phyloP scores from a whole-genome alignment of 2,888 invertebrate genomes.

The Apantesis nais region DNA sequence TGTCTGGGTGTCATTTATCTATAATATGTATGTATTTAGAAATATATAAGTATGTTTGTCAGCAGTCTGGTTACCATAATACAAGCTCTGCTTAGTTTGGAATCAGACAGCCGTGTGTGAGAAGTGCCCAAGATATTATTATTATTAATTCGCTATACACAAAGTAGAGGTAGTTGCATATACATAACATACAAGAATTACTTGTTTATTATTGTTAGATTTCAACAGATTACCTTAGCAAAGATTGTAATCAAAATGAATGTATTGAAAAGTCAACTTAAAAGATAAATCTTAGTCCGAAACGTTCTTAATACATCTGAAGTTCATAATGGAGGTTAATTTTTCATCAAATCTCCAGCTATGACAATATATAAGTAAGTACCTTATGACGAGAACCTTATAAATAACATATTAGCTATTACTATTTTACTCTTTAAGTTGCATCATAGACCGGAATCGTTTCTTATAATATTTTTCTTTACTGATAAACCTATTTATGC shows the following conservation, averaged over 20 bases:
- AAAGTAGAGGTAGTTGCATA: too few relatives aligned
- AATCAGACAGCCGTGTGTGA: too few relatives aligned
- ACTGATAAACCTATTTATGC: conserved; percentile 20
- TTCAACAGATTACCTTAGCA: too few relatives aligned
- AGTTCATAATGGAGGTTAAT: neutral
- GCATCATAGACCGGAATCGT: conserved; percentile 9
- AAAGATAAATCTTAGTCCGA: neutral
- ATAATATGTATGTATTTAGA: too few relatives aligned
- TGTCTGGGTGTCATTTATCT: too few relatives aligned
- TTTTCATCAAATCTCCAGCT: neutral
- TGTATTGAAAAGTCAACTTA: neutral
- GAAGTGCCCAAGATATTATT: too few relatives aligned
- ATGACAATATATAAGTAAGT: neutral
- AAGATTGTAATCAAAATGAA: neutral
- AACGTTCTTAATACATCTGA: neutral
- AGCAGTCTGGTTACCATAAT: too few relatives aligned
- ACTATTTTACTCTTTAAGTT: neutral
- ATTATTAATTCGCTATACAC: too few relatives aligned
- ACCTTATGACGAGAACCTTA: neutral
- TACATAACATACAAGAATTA: too few relatives aligned
- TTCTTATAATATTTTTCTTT: conserved; percentile 20
- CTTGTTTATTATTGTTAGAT: too few relatives aligned
- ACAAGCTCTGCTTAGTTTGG: too few relatives aligned
- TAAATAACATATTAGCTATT: neutral
- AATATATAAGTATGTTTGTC: too few relatives aligned